A percentile compares a stretch with the other conserved stretches of the same genome.
Evolutionary conservation across 2,888 invertebrate genomes (phyloP).

Genomic region (Lomographa bimaculata): DNA sequence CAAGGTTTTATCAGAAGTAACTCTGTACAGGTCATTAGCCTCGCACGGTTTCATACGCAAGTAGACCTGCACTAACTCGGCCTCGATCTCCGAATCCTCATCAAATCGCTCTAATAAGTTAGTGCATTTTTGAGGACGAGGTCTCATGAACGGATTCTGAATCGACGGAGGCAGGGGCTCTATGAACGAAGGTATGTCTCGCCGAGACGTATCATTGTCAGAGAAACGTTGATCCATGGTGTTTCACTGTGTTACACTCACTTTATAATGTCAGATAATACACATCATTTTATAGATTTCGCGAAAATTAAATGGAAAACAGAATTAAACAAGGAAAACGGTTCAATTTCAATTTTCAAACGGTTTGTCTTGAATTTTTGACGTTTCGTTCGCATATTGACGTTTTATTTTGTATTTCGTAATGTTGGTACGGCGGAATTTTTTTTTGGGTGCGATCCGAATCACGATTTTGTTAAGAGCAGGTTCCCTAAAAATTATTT

Average conservation of each 20-base stretch:
- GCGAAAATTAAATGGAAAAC: too few relatives aligned
- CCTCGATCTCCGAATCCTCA: slow-evolving; percentile 61
- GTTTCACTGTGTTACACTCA: too few relatives aligned
- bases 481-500: too few relatives aligned
- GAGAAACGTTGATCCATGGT: slow-evolving; percentile 56
- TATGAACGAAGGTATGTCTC: slow-evolving; percentile 76
- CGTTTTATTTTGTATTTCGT: slow-evolving; percentile 11
- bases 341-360: too few relatives aligned
- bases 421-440: slow-evolving; percentile 9
- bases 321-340: too few relatives aligned
- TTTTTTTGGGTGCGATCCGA: too few relatives aligned
- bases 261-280: too few relatives aligned
- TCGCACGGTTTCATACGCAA: slow-evolving; percentile 77
- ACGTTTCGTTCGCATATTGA: too few relatives aligned
- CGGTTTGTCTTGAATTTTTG: too few relatives aligned
- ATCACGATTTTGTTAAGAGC: too few relatives aligned
- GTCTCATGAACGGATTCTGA: slow-evolving; percentile 73
- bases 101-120: slow-evolving; percentile 70
- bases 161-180: slow-evolving; percentile 73
- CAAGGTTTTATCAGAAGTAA: slow-evolving; percentile 62
- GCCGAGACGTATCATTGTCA: slow-evolving; percentile 50
- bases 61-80: slow-evolving; percentile 78
- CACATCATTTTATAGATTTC: too few relatives aligned
- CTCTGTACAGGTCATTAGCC: slow-evolving; percentile 62
- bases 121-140: slow-evolving; percentile 67